Percentiles rank a stretch among this genome's conserved stretches.
phyloP scores from a whole-genome alignment of 1,140 invertebrate genomes.

The Macrobrachium rosenbergii region DNA sequence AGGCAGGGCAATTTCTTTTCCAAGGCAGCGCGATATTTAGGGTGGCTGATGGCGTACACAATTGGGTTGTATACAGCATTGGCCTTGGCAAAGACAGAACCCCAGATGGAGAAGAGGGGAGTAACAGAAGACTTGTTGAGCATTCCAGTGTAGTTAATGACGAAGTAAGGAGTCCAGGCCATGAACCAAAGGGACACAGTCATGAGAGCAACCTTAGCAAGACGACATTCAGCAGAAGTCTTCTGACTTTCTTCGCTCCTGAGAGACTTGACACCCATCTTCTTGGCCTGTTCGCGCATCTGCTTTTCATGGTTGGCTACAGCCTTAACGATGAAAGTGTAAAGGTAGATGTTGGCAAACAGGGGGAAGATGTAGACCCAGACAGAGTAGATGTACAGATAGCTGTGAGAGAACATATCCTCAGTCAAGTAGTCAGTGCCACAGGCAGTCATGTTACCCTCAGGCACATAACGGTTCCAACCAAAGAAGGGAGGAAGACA shows the following conservation, averaged over 20 bases:
- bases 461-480: conserved; percentile 29
- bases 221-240: conserved; percentile 33
- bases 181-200: conserved; percentile 69
- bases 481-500: conserved; percentile 27
- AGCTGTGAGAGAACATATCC: conserved; percentile 20
- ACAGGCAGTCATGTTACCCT: conserved; percentile 30
- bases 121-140: conserved; percentile 64
- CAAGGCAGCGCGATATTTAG: conserved; percentile 65
- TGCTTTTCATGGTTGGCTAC: conserved; percentile 71
- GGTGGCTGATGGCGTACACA: conserved; percentile 68
- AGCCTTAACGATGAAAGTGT: conserved; percentile 71
- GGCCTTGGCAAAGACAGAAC: conserved; percentile 61
- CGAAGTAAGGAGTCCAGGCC: conserved; percentile 71
- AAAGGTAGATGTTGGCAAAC: conserved; percentile 68
- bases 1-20: conserved; percentile 29
- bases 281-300: conserved; percentile 55
- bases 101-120: conserved; percentile 36
- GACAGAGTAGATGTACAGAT: conserved; percentile 26
- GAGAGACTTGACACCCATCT: conserved; percentile 70
- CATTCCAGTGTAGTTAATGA: conserved; percentile 69
- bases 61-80: conserved; percentile 67
- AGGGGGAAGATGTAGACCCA: conserved; percentile 64
- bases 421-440: conserved; percentile 24
- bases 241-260: conserved; percentile 65
- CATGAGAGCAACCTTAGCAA: conserved; percentile 70